Conservation (phyloP, 1,140 invertebrate species). For the Drosophila orosa region DNA sequence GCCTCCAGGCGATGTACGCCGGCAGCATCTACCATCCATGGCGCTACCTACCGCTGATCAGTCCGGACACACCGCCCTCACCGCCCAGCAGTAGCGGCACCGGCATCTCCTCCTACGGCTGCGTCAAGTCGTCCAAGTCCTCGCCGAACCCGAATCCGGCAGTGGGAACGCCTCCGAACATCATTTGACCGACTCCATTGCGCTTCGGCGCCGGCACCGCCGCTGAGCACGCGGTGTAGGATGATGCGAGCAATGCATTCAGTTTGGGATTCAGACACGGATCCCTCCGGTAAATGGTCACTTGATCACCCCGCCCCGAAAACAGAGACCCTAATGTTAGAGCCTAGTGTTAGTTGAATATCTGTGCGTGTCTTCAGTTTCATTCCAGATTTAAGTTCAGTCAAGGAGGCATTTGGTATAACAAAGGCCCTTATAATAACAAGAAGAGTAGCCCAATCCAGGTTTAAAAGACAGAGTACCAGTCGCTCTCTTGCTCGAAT, state of each 20-base stretch:
- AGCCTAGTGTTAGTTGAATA: slow-evolving; percentile 67
- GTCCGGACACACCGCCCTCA: slow-evolving; percentile 79
- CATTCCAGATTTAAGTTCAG: slow-evolving; percentile 5
- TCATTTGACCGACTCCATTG: slow-evolving; percentile 84
- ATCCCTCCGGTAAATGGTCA: slow-evolving; percentile 16
- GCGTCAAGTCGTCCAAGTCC: slow-evolving; percentile 80
- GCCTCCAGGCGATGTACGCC: slow-evolving; percentile 82
- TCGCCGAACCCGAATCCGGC: slow-evolving; percentile 66
- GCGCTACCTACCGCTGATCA: slow-evolving; percentile 81
- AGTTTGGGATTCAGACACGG: not conserved
- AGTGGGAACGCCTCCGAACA: slow-evolving; percentile 64
- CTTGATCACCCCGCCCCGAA: slow-evolving; percentile 16
- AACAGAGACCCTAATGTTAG: slow-evolving; percentile 48
- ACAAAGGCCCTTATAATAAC: not conserved
- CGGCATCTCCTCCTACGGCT: slow-evolving; percentile 79
- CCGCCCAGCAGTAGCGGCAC: slow-evolving; percentile 81
- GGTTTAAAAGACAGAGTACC: too few species aligned
- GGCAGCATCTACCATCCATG: slow-evolving; percentile 81
- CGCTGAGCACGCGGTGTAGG: slow-evolving; percentile 78
- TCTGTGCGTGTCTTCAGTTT: slow-evolving; percentile 34
- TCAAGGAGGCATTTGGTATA: not conserved
- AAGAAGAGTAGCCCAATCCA: not conserved
- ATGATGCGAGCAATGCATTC: slow-evolving; percentile 1
- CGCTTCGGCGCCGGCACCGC: slow-evolving; percentile 75
- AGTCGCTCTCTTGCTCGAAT: too few species aligned